phyloP scores from a whole-genome alignment of 1,140 invertebrate species.

The Physella acuta region DNA sequence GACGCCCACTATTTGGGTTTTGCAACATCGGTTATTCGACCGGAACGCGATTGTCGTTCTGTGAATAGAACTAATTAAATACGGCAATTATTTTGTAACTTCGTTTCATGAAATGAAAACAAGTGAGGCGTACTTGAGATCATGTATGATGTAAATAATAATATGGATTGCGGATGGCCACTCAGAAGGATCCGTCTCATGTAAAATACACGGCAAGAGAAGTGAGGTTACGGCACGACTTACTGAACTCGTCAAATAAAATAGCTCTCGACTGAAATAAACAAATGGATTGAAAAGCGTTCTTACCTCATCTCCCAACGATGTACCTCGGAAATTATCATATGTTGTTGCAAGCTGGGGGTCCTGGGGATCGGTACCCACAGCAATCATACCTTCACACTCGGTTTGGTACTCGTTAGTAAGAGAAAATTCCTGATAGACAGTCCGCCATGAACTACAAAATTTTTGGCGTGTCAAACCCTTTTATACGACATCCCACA shows the following conservation, averaged over 20 bases:
- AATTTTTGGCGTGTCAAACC: conserved; percentile 12
- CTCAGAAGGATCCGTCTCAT: neutral
- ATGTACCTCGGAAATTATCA: neutral
- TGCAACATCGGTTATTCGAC: neutral
- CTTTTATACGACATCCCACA: conserved; percentile 25
- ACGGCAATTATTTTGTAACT: neutral
- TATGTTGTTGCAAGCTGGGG: conserved; percentile 16
- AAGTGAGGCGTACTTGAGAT: neutral
- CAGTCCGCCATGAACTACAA: conserved; percentile 23
- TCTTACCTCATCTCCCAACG: conserved; percentile 22
- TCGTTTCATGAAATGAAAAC: neutral
- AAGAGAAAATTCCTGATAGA: conserved; percentile 1
- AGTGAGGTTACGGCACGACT: too few relatives aligned
- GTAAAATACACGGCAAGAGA: too few relatives aligned
- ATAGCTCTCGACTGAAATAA: too few relatives aligned
- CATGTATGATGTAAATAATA: neutral
- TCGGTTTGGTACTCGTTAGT: neutral
- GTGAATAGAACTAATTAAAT: neutral
- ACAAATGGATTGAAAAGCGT: neutral
- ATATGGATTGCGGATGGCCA: neutral
- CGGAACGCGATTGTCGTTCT: neutral
- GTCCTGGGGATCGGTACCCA: conserved; percentile 17
- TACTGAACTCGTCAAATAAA: too few relatives aligned
- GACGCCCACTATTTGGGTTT: conserved; percentile 9
- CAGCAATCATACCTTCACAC: conserved; percentile 19